phyloP scores from a whole-genome alignment of 2,113 vertebrate genomes.

The Orientallactaga bullata region DNA sequence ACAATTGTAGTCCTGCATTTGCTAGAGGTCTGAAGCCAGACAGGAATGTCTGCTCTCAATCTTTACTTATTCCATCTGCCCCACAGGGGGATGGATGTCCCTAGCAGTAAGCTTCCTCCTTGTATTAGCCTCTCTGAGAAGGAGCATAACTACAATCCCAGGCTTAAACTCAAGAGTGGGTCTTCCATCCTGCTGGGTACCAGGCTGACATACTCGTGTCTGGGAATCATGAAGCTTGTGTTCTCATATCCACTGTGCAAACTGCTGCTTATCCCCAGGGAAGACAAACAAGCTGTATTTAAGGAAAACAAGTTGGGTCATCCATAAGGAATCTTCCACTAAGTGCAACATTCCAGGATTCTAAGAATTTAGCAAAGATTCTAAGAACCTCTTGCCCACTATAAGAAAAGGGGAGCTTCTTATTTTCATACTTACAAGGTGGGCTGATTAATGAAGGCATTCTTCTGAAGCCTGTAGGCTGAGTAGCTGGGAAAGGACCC shows the following conservation, averaged over 20 bases:
- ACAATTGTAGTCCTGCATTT: neutral
- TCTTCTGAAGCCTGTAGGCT: slow-evolving; percentile 94
- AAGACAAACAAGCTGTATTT: neutral
- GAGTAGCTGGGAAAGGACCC: slow-evolving; percentile 96
- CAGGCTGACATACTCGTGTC: neutral
- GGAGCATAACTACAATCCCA: neutral
- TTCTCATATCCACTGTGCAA: neutral
- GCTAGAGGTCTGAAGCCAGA: neutral
- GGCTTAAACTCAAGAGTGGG: neutral
- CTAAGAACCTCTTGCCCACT: neutral
- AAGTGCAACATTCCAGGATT: neutral
- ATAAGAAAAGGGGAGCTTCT: neutral
- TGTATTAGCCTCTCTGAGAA: slow-evolving; percentile 32
- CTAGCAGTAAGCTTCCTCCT: neutral
- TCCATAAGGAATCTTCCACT: neutral
- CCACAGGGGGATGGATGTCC: neutral
- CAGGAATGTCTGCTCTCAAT: neutral
- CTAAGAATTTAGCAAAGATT: neutral
- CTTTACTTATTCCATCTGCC: neutral
- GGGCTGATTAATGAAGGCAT: slow-evolving; percentile 94
- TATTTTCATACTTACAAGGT: slow-evolving; percentile 89
- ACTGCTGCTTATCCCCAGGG: neutral
- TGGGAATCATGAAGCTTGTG: neutral
- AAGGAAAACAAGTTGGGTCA: slow-evolving; percentile 5
- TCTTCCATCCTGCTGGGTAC: too few relatives aligned